These are phyloP conservation scores for Nasonia longicornis DNA, from an alignment of 1,140 invertebrate species.

Conservation along the genomic window DNA sequence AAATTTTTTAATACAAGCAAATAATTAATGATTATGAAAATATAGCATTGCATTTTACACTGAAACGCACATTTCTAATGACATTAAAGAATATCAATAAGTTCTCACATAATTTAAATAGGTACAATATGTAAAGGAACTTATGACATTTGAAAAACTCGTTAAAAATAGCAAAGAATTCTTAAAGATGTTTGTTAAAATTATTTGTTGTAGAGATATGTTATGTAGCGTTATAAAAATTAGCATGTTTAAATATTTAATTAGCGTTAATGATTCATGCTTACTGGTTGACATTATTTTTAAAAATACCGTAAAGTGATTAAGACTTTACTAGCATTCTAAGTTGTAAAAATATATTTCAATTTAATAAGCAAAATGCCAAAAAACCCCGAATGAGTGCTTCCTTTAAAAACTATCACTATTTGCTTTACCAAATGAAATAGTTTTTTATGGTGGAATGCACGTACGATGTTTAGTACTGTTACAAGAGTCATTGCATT, in stretches of 20 bases:
- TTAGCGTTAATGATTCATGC: slow-evolving; percentile 10
- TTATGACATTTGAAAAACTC: slow-evolving; percentile 26
- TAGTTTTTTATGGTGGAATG: not conserved
- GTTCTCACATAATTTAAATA: slow-evolving; percentile 21
- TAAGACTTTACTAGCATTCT: slow-evolving; percentile 35
- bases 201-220: slow-evolving; percentile 10
- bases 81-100: slow-evolving; percentile 28
- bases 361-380: slow-evolving; percentile 48
- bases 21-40: slow-evolving; percentile 38
- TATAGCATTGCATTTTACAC: slow-evolving; percentile 40
- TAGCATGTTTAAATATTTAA: slow-evolving; percentile 18
- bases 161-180: not conserved
- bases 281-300: slow-evolving; percentile 22
- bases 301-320: slow-evolving; percentile 6
- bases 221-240: slow-evolving; percentile 18
- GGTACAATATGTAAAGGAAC: slow-evolving; percentile 20
- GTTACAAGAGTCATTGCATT: not conserved
- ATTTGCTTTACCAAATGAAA: slow-evolving; percentile 28
- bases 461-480: not conserved
- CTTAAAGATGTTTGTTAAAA: slow-evolving; percentile 17
- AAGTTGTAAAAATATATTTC: slow-evolving; percentile 42
- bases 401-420: slow-evolving; percentile 49
- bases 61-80: slow-evolving; percentile 43
- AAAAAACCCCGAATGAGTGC: slow-evolving; percentile 54
- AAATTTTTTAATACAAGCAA: slow-evolving; percentile 32